A percentile compares a stretch with the other conserved stretches of the same genome.
Evolutionary conservation across 2,888 invertebrate species (phyloP).

Genomic region (Lymantria monacha): DNA sequence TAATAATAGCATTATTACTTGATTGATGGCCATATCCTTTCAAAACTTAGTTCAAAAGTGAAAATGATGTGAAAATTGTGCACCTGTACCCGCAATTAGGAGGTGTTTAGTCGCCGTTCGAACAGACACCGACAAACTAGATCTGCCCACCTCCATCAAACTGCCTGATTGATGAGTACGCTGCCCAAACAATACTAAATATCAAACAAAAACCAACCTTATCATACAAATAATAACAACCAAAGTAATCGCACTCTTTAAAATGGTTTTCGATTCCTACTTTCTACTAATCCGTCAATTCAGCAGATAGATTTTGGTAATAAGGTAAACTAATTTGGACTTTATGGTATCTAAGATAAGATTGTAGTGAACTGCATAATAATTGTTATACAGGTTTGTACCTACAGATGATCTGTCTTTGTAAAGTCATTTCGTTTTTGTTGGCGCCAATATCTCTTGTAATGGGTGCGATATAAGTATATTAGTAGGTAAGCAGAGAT

Average conservation of each 20-base stretch:
- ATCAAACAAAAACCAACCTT: constrained; percentile 23
- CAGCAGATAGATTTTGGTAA: constrained; percentile 20
- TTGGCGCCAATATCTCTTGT: constrained; percentile 34
- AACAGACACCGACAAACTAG: constrained; percentile 65
- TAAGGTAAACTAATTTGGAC: constrained; percentile 15
- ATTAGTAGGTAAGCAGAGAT: neutral
- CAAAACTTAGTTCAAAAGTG: neutral
- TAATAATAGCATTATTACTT: neutral
- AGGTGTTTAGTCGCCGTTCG: constrained; percentile 50
- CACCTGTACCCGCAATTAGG: constrained; percentile 60
- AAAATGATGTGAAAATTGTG: constrained; percentile 3
- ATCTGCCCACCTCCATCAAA: constrained; percentile 71
- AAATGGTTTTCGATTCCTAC: constrained; percentile 35
- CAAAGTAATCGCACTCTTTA: constrained; percentile 13
- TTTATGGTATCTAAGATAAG: constrained; percentile 12
- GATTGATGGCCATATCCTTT: neutral
- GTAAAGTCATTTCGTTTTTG: constrained; percentile 37
- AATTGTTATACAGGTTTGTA: constrained; percentile 23
- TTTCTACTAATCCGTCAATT: constrained; percentile 48
- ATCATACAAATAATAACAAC: constrained; percentile 7
- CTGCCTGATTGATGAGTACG: constrained; percentile 67
- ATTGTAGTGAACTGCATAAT: neutral
- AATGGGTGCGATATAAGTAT: constrained; percentile 24
- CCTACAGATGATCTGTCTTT: constrained; percentile 39
- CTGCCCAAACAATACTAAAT: constrained; percentile 47